Evolutionary conservation across 2,113 vertebrate genomes (phyloP).

Genomic region (Leptobrachium ailaonicum): DNA sequence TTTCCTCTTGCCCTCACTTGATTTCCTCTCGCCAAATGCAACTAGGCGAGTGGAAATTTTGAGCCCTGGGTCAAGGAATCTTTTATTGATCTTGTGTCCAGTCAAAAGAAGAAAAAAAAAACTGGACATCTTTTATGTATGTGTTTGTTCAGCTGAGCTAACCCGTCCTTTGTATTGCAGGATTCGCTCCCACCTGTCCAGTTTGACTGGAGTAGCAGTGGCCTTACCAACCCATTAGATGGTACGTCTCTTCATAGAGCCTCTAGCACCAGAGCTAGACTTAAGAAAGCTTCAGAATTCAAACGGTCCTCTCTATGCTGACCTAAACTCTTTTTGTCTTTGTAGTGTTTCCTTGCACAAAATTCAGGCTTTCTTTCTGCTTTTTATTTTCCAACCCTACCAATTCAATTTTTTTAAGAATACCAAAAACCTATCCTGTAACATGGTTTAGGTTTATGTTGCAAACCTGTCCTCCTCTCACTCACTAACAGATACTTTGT

Average conservation of each 20-base stretch:
- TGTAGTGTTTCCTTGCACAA: conserved; percentile 71
- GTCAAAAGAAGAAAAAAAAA: no score
- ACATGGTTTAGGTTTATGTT: background rate
- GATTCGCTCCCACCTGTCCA: conserved; percentile 82
- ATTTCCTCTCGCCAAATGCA: no score
- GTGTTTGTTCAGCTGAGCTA: no score
- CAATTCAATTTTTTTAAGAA: conserved; percentile 41
- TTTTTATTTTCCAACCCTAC: conserved; percentile 54
- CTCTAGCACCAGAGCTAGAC: conserved; percentile 88
- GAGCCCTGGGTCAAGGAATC: no score
- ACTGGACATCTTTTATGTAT: no score
- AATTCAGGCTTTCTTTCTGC: conserved; percentile 82
- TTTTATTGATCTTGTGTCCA: no score
- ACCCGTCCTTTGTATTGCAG: conserved; percentile 71
- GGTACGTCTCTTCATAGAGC: conserved; percentile 91
- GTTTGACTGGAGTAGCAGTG: conserved; percentile 96
- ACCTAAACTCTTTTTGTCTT: conserved; percentile 65
- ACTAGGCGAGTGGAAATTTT: no score
- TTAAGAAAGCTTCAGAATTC: conserved; percentile 81
- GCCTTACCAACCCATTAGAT: conserved; percentile 96
- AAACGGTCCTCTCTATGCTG: conserved; percentile 81
- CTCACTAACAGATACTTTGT: background rate
- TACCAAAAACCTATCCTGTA: no score
- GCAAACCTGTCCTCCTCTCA: background rate
- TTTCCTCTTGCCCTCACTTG: no score